Conservation (phyloP, 2,113 vertebrate species). For the Accipiter cooperii region DNA sequence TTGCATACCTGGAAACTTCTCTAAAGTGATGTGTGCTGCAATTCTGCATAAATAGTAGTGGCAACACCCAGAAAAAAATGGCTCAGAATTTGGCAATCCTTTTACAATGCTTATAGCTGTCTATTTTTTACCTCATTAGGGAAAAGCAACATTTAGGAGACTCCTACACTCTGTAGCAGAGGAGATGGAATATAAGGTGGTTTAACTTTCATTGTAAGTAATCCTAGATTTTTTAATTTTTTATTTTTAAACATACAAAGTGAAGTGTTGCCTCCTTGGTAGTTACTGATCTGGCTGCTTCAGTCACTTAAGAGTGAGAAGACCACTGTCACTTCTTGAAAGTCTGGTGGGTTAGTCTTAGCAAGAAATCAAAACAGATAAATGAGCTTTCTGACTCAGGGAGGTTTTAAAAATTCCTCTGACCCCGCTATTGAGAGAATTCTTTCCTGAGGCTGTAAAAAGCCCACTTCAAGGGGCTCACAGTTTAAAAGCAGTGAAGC, state of each 20-base stretch:
- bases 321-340: neutral
- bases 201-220: neutral
- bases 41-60: neutral
- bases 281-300: neutral
- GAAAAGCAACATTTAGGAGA: neutral
- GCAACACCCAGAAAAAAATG: neutral
- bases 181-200: neutral
- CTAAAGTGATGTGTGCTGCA: neutral
- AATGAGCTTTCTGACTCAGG: neutral
- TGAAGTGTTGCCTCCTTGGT: neutral
- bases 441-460: neutral
- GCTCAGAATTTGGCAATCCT: neutral
- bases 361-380: neutral
- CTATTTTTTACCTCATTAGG: neutral
- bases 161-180: neutral
- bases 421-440: neutral
- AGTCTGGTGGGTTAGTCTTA: neutral
- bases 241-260: neutral
- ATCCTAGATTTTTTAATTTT: neutral
- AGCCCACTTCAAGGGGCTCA: accelerated
- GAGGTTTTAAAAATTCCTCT: neutral
- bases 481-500: neutral
- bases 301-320: neutral
- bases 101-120: neutral
- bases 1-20: neutral